Evolutionary conservation across 1,140 invertebrate genomes (phyloP).

Genomic region (Linepithema humile): DNA sequence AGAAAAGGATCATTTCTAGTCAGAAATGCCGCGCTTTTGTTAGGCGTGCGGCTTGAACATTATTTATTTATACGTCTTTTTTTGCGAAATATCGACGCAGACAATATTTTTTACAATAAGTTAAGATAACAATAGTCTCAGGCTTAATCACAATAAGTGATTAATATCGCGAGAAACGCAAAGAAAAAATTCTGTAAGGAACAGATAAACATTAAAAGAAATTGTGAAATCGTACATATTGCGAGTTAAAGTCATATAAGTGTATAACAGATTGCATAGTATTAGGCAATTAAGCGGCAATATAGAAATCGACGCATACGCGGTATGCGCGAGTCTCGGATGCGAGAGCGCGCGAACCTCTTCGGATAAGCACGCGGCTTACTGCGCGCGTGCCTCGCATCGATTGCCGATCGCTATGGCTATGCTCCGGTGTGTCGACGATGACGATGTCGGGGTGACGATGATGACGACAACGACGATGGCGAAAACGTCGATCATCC

Average conservation of each 20-base stretch:
- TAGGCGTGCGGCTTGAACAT: no score
- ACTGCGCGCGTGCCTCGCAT: constrained; percentile 77
- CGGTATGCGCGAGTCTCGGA: not conserved
- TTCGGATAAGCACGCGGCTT: not conserved
- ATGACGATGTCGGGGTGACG: no score
- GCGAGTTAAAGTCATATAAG: no score
- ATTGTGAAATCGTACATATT: not conserved
- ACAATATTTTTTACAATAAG: no score
- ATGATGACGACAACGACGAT: not conserved
- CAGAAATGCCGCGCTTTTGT: not conserved
- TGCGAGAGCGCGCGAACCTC: not conserved
- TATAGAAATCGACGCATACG: no score
- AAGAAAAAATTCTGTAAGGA: no score
- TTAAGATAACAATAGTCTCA: no score
- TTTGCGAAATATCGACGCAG: not conserved
- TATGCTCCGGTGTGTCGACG: constrained; percentile 72
- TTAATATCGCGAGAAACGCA: no score
- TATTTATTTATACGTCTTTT: not conserved
- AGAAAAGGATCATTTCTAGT: not conserved
- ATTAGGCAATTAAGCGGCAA: not conserved
- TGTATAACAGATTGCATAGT: not conserved
- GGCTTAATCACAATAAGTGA: no score
- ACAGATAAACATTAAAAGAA: no score
- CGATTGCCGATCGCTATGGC: constrained; percentile 81
- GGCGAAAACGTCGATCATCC: constrained; percentile 28